Evolutionary conservation across 2,888 invertebrate genomes (phyloP), one percentile per base, ranked within the genome.

Genomic region (Phasia obesa): DNA sequence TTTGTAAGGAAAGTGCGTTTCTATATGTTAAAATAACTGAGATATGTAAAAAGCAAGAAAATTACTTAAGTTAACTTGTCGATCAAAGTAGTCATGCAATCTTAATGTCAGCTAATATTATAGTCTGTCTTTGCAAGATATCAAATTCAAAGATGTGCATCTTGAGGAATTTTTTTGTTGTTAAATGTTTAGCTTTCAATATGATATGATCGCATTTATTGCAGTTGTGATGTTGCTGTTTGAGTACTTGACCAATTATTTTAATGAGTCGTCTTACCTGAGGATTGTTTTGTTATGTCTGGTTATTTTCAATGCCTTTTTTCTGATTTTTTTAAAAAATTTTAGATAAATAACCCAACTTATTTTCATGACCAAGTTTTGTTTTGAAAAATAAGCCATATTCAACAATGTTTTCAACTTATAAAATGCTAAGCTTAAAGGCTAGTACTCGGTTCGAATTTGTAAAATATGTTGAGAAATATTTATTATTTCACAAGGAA

Each of bases 51-150:
- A 49, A 73, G 47, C 9, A 51, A 62, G n/a, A n/a, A 73, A 62
- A 60, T 60, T 76, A 27, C 49, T 59, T 49, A 27, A 47, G 55
- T 51, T 78, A 31, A 13, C 47, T 60, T 80, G 75, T 69, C 75
- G 74, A 80, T 75, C 80, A 64, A 75, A 23, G 13, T 49, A 62
- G 75, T 75, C 80, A 75, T 80, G 75, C 80, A 80, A 75, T 69
- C 69, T 69, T 38, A 57, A 49, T 80, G 57, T 62, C 75, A 75
- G 65, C 42, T 71, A 57, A 59, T 65, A 78, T 38, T 42, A 49
- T 31, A 65, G n/a, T n/a, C 55, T 71, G 65, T 42, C 59, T 57
- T 17, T 38, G 44, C n/a, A 53, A 76, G 53, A 60, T 27, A 21
- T 21, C 17, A 60, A 51, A 25, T 49, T 6, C 64, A 70, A n/a